Conservation (phyloP, 2,797 vertebrate genomes). For the Capromys pilorides region DNA sequence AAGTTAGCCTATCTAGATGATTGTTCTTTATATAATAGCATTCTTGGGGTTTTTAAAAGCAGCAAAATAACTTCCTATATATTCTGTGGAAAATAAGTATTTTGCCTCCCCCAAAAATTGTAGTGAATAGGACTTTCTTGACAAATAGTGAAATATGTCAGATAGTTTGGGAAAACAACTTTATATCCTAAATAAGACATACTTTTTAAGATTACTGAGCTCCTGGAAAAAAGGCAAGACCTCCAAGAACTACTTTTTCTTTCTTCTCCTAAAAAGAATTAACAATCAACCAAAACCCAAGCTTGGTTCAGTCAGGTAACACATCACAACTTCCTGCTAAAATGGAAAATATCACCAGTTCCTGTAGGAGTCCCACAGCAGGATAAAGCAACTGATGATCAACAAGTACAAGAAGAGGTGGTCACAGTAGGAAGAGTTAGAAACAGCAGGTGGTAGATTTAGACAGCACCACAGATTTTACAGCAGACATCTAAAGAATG, state of each 20-base stretch:
- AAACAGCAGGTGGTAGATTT: not conserved
- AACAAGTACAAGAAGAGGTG: not conserved
- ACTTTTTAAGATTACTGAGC: slow-evolving; percentile 41
- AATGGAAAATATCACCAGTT: not conserved
- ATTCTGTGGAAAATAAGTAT: slow-evolving; percentile 22
- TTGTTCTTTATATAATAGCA: slow-evolving; percentile 32
- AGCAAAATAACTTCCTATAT: not conserved
- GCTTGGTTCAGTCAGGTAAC: not conserved
- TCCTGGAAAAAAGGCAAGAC: slow-evolving; percentile 12
- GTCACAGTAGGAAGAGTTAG: not conserved
- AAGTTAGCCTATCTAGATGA: slow-evolving; percentile 69
- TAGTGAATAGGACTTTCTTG: slow-evolving; percentile 21
- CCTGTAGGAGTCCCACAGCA: not conserved
- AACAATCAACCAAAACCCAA: slow-evolving; percentile 31
- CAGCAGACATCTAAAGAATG: not conserved
- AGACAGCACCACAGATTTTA: not conserved
- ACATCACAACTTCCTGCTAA: not conserved
- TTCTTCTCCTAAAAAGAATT: slow-evolving; percentile 5
- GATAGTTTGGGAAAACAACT: slow-evolving; percentile 12
- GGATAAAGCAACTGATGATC: not conserved
- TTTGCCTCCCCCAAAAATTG: slow-evolving; percentile 11
- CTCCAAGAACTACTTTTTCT: not conserved
- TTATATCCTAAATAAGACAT: not conserved
- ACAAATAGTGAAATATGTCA: slow-evolving; percentile 42
- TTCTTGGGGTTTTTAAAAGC: not conserved